phyloP scores from a whole-genome alignment of 2,888 invertebrate species.

The Hanleya hanleyi region DNA sequence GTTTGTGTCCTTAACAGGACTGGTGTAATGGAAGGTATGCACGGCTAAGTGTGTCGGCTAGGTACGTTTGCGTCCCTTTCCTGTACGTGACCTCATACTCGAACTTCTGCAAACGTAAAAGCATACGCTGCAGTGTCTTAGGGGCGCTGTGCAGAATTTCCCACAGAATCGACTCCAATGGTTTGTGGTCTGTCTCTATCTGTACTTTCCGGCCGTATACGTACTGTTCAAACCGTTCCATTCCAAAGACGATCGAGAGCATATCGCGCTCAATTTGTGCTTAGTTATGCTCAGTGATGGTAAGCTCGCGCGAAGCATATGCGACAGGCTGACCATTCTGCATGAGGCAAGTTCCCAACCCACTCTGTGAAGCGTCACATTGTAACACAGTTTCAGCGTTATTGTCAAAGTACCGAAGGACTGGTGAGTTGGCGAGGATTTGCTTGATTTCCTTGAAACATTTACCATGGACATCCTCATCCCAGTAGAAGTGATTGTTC shows the following conservation, averaged over 20 bases:
- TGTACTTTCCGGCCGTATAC: conserved; percentile 19
- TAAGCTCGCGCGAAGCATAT: conserved; percentile 33
- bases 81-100: conserved; percentile 21
- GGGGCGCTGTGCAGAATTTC: conserved; percentile 20
- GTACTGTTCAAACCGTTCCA: conserved; percentile 19
- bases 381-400: conserved; percentile 15
- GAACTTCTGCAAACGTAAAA: conserved; percentile 29
- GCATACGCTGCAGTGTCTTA: conserved; percentile 19
- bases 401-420: conserved; percentile 31
- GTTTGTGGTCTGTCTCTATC: conserved; percentile 34
- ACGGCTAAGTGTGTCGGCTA: conserved; percentile 25
- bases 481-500: conserved; percentile 23
- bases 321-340: conserved; percentile 40
- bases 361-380: conserved; percentile 30
- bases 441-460: conserved; percentile 18
- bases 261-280: conserved; percentile 23
- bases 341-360: conserved; percentile 27
- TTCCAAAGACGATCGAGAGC: neutral
- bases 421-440: conserved; percentile 22
- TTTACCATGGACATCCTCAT: conserved; percentile 24
- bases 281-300: conserved; percentile 26
- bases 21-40: conserved; percentile 13
- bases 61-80: conserved; percentile 27
- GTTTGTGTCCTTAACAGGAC: too few species aligned
- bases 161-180: conserved; percentile 19